phyloP scores from a whole-genome alignment of 2,888 invertebrate species.

The Sminthurides aquaticus region DNA sequence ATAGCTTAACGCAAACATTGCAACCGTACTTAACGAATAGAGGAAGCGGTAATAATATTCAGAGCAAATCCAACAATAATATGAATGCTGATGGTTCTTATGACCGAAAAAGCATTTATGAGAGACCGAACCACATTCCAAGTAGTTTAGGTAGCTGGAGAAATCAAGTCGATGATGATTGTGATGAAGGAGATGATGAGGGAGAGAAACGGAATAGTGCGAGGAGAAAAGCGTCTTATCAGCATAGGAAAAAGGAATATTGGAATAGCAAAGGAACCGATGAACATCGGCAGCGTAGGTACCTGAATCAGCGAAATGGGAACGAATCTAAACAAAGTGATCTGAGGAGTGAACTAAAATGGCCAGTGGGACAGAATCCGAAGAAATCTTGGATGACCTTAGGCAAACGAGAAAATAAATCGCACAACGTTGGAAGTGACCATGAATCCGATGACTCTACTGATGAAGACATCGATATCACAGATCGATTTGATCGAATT shows the following conservation, averaged over 20 bases:
- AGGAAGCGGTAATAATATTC: neutral
- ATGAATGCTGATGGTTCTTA: too few relatives aligned
- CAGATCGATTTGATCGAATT: constrained; percentile 55
- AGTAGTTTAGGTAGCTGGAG: neutral
- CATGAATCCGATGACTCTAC: constrained; percentile 21
- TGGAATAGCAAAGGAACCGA: neutral
- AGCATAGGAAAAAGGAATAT: neutral
- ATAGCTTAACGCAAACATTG: constrained; percentile 34
- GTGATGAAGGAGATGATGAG: neutral
- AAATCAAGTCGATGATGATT: neutral
- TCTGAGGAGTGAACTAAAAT: neutral
- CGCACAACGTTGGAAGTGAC: constrained; percentile 44
- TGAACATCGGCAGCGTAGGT: neutral
- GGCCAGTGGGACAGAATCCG: too few relatives aligned
- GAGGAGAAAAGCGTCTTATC: neutral
- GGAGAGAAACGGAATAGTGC: neutral
- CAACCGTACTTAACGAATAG: constrained; percentile 24
- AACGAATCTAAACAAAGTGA: neutral
- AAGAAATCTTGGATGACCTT: neutral
- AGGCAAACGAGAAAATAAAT: neutral
- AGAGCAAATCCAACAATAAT: neutral
- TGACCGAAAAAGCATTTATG: neutral
- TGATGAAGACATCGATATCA: constrained; percentile 50
- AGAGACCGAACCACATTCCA: neutral
- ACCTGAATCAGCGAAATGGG: neutral